These are phyloP conservation scores for Terebella lapidaria DNA, from an alignment of 2,888 invertebrate genomes.

Conservation along the genomic window DNA sequence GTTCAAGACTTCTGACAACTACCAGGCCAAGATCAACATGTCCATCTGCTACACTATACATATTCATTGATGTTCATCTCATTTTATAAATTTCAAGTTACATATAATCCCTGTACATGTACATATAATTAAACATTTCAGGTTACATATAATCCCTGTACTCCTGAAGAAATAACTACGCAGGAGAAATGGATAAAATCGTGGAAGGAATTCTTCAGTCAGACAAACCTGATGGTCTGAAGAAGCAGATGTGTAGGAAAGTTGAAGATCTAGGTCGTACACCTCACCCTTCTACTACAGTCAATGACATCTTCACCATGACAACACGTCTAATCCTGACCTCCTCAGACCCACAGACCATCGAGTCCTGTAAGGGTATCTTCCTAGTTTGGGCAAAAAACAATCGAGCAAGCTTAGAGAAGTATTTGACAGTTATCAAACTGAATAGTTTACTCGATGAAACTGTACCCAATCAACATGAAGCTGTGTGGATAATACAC, in stretches of 20 bases:
- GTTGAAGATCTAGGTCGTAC: neutral
- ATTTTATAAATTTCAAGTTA: too few species aligned
- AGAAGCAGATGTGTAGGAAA: neutral
- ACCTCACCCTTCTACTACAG: neutral
- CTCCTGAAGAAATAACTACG: too few species aligned
- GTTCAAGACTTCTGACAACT: too few species aligned
- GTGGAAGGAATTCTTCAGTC: neutral
- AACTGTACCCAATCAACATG: neutral
- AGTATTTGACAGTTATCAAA: neutral
- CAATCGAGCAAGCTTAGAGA: neutral
- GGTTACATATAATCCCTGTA: too few species aligned
- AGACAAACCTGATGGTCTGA: neutral
- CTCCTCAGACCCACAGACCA: neutral
- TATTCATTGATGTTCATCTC: too few species aligned
- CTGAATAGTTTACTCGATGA: neutral
- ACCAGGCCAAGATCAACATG: too few species aligned
- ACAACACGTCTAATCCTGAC: neutral
- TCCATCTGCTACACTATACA: too few species aligned
- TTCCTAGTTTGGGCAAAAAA: neutral
- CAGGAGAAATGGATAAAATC: slow-evolving; percentile 1
- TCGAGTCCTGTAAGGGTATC: neutral
- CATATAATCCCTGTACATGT: too few species aligned
- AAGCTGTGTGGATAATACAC: neutral
- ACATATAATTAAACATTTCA: too few species aligned
- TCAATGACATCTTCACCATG: neutral